These are phyloP conservation scores for Sphinx pinastri DNA, from an alignment of 2,888 invertebrate genomes.

Conservation along the genomic window DNA sequence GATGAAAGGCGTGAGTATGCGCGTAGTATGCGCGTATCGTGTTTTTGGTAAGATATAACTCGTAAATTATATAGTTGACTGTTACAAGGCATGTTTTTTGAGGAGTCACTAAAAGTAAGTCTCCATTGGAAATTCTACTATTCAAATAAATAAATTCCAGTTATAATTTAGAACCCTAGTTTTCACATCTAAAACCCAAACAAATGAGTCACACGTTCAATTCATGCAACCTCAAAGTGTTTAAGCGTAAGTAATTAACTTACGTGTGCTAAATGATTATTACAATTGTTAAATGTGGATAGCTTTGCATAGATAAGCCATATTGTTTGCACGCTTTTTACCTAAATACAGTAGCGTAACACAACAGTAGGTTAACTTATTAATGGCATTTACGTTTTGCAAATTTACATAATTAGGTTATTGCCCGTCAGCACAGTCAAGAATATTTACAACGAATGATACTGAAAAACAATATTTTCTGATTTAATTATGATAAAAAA, in stretches of 20 bases:
- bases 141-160: background rate
- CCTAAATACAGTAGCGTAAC: background rate
- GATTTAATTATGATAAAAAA: background rate
- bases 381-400: too few species aligned
- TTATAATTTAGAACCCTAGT: background rate
- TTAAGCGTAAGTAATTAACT: conserved; percentile 11
- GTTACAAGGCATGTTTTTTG: background rate
- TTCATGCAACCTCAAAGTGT: conserved; percentile 1
- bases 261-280: background rate
- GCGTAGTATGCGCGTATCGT: too few species aligned
- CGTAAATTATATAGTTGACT: too few species aligned
- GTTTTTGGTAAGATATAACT: too few species aligned
- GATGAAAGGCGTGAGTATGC: too few species aligned
- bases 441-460: too few species aligned
- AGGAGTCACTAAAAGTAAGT: background rate
- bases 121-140: too few species aligned
- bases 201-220: conserved; percentile 1
- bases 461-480: background rate
- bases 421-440: too few species aligned
- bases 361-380: background rate
- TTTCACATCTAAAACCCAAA: conserved; percentile 1
- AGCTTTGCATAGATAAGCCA: background rate
- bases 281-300: background rate
- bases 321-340: background rate
- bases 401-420: too few species aligned